Evolutionary conservation across 2,797 vertebrate genomes (phyloP).

Genomic region (Parotocinclus haroldoi): DNA sequence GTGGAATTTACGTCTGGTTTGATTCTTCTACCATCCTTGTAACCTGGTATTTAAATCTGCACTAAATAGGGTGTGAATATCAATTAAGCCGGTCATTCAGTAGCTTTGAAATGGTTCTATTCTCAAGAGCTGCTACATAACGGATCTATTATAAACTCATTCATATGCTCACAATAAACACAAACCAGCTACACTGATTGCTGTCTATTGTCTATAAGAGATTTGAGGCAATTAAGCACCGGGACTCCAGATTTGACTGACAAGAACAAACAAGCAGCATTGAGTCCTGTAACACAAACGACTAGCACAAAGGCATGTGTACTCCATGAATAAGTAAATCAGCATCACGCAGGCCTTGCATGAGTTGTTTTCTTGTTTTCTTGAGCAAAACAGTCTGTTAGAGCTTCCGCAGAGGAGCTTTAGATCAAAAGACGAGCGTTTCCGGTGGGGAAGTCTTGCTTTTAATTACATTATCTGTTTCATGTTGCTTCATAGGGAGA

Average conservation of each 20-base stretch:
- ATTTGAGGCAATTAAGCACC: constrained; percentile 11
- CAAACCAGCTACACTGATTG: background rate
- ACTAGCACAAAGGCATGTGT: background rate
- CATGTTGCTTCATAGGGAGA: constrained; percentile 17
- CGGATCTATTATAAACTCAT: background rate
- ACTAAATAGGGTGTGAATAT: background rate
- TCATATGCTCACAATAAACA: background rate
- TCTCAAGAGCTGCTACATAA: background rate
- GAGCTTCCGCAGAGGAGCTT: constrained; percentile 12
- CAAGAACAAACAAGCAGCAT: background rate
- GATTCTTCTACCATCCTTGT: too few species aligned
- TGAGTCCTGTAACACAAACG: background rate
- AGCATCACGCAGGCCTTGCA: background rate
- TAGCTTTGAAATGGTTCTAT: too few species aligned
- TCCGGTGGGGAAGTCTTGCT: constrained; percentile 13
- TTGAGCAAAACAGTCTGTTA: constrained; percentile 11
- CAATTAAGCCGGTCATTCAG: too few species aligned
- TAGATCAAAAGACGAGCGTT: constrained; percentile 30
- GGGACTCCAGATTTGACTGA: constrained; percentile 2
- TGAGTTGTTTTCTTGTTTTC: constrained; percentile 19
- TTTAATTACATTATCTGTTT: constrained; percentile 34
- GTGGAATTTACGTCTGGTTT: too few species aligned
- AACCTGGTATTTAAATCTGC: background rate
- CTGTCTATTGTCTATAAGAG: background rate
- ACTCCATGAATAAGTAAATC: constrained; percentile 11